These are phyloP conservation scores for Torymus aiolomorphi DNA, from an alignment of 2,888 invertebrate genomes.

Conservation along the genomic window DNA sequence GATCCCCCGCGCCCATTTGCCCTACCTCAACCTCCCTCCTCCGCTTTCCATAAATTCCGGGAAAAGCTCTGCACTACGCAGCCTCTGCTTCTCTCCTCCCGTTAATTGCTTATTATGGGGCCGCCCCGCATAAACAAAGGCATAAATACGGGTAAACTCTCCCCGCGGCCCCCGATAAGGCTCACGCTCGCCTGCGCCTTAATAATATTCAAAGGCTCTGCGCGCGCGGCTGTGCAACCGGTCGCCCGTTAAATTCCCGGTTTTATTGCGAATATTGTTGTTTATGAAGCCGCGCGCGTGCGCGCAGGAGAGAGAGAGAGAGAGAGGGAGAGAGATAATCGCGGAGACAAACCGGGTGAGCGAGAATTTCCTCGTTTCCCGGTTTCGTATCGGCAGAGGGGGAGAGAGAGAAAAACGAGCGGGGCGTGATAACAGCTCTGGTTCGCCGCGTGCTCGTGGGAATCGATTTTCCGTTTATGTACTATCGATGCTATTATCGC, in stretches of 20 bases:
- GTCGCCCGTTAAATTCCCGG: conserved; percentile 40
- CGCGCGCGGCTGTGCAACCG: conserved; percentile 31
- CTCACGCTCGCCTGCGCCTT: neutral
- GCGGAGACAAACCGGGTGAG: conserved; percentile 47
- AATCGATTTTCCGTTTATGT: conserved; percentile 42
- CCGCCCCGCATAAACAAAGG: conserved; percentile 49
- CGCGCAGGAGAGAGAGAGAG: neutral
- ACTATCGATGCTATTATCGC: conserved; percentile 23
- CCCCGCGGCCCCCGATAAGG: conserved; percentile 39
- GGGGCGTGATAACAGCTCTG: conserved; percentile 25
- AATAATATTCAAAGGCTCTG: conserved; percentile 41
- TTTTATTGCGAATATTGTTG: conserved; percentile 53
- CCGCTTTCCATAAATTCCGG: conserved; percentile 15
- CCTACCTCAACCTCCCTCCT: neutral
- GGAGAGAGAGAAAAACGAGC: conserved; percentile 29
- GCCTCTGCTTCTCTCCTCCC: neutral
- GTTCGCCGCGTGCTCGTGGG: conserved; percentile 17
- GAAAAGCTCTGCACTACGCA: conserved; percentile 25
- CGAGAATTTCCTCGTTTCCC: conserved; percentile 48
- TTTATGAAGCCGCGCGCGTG: conserved; percentile 43
- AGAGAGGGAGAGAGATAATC: conserved; percentile 27
- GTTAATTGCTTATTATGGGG: conserved; percentile 52
- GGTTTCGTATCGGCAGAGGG: conserved; percentile 37
- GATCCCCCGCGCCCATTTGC: too few relatives aligned
- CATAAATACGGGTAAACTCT: conserved; percentile 45